Percentiles rank a stretch among this genome's conserved stretches.
Evolutionary conservation across 2,113 vertebrate species (phyloP).

Genomic region (Myocastor coypus): DNA sequence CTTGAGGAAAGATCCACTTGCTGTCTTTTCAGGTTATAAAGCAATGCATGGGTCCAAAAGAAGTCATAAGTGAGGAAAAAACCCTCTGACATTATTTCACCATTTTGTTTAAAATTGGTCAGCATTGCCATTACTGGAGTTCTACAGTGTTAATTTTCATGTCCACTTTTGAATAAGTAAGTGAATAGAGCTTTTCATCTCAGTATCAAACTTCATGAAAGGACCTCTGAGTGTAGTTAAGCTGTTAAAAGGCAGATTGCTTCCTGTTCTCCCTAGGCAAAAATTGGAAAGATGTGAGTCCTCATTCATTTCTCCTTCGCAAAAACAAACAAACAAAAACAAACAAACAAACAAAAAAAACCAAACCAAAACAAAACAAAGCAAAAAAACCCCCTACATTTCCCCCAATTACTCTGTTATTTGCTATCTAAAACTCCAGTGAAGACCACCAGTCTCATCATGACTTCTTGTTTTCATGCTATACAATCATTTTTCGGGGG

Average conservation of each 20-base stretch:
- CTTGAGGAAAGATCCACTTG: constrained; percentile 41
- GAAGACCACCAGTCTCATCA: neutral
- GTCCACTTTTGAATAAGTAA: neutral
- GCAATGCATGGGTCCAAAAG: neutral
- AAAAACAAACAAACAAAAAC: too few relatives aligned
- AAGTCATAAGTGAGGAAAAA: neutral
- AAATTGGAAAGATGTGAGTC: neutral
- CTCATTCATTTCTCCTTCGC: constrained; percentile 10
- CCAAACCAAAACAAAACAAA: too few relatives aligned
- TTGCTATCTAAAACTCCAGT: constrained; percentile 18
- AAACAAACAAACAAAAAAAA: too few relatives aligned
- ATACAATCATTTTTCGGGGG: neutral
- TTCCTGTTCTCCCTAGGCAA: constrained; percentile 41
- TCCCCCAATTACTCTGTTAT: constrained; percentile 19
- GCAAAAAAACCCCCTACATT: too few relatives aligned
- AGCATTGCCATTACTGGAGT: neutral
- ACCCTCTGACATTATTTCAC: neutral
- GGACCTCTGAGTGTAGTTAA: constrained; percentile 12
- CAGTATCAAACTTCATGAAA: neutral
- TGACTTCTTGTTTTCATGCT: neutral
- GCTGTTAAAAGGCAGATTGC: constrained; percentile 28
- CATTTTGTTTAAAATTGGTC: constrained; percentile 40
- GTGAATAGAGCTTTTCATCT: constrained; percentile 39
- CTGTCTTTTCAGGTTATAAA: constrained; percentile 22
- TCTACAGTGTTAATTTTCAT: neutral